A percentile compares a stretch with the other conserved stretches of the same genome.
Evolutionary conservation across 2,888 invertebrate genomes (phyloP).

Genomic region (Cryptops parisi): DNA sequence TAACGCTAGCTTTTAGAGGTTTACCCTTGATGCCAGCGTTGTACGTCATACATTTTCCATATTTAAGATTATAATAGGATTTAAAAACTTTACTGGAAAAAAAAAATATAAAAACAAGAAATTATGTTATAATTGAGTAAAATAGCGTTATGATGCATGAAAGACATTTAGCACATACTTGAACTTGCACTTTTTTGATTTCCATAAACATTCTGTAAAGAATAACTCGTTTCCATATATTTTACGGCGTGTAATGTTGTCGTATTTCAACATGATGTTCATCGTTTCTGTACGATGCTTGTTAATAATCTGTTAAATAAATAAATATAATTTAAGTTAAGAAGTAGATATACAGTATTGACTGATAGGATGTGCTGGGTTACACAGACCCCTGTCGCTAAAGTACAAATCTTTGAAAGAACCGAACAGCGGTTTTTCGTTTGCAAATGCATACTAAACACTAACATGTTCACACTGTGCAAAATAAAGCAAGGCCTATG

Average conservation of each 20-base stretch:
- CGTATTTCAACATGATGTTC: neutral
- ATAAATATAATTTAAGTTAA: neutral
- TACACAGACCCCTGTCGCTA: no score
- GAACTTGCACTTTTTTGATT: neutral
- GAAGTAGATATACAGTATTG: neutral
- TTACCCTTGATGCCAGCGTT: conserved; percentile 1
- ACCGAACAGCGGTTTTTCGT: no score
- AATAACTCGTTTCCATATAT: no score
- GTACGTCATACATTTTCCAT: conserved; percentile 9
- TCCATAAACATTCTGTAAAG: neutral
- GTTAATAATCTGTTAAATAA: neutral
- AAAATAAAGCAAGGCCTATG: no score
- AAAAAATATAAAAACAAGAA: neutral
- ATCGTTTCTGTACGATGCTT: conserved; percentile 4
- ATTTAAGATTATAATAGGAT: neutral
- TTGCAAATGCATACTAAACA: no score
- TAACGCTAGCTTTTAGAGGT: neutral
- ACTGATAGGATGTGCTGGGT: no score
- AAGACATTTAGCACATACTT: neutral
- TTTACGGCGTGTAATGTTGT: neutral
- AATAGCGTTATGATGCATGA: no score
- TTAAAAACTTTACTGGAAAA: neutral
- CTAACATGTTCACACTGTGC: no score
- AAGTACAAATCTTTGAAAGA: no score
- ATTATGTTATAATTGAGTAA: neutral